phyloP scores from a whole-genome alignment of 2,888 invertebrate genomes.

The Plemyria rubiginata region DNA sequence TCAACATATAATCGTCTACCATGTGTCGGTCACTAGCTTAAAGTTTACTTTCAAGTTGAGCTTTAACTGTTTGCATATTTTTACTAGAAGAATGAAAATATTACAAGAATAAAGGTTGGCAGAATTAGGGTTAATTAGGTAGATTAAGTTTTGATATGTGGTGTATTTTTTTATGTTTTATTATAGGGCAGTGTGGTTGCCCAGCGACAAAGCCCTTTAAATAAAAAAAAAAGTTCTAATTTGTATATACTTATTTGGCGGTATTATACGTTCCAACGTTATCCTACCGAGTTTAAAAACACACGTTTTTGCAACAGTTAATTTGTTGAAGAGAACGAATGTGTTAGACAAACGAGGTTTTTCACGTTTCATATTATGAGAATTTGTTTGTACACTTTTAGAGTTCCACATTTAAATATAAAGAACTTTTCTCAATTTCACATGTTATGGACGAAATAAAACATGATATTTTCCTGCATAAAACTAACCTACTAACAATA shows the following conservation, averaged over 20 bases:
- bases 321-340: constrained; percentile 66
- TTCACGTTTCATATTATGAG: constrained; percentile 52
- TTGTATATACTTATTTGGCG: constrained; percentile 8
- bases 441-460: too few species aligned
- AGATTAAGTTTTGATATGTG: too few species aligned
- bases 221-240: too few species aligned
- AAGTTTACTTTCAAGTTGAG: too few species aligned
- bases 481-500: too few species aligned
- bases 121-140: too few species aligned
- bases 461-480: too few species aligned
- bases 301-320: constrained; percentile 56
- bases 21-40: too few species aligned
- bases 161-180: too few species aligned
- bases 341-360: constrained; percentile 61
- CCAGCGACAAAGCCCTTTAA: too few species aligned
- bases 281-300: neutral
- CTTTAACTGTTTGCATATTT: neutral
- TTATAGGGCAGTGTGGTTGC: too few species aligned
- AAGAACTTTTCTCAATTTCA: neutral
- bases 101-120: neutral
- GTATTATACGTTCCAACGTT: neutral
- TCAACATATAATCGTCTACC: too few species aligned
- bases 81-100: neutral
- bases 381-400: constrained; percentile 43
- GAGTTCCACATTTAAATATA: neutral